Evolutionary conservation across 2,113 vertebrate genomes (phyloP).

Genomic region (Plectropomus leopardus): DNA sequence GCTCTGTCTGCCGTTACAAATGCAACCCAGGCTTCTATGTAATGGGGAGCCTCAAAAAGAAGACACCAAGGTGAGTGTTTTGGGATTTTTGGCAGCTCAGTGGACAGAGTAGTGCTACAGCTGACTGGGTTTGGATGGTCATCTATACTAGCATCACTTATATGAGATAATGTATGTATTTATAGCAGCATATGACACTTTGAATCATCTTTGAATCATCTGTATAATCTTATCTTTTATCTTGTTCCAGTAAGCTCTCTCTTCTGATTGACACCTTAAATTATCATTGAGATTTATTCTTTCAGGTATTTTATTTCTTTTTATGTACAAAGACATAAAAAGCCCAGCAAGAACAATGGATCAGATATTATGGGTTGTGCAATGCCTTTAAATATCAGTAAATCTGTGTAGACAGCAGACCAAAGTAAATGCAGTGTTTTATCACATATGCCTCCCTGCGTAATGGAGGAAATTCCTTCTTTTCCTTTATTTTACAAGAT

Average conservation of each 20-base stretch:
- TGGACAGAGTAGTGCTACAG: neutral
- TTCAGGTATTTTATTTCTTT: neutral
- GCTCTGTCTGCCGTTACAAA: constrained; percentile 90
- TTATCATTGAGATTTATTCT: neutral
- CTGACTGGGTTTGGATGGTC: neutral
- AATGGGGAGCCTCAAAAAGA: constrained; percentile 72
- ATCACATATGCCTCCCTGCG: constrained; percentile 32
- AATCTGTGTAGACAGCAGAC: constrained; percentile 23
- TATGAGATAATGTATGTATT: neutral
- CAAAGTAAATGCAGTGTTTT: constrained; percentile 48
- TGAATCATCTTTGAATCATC: too few species aligned
- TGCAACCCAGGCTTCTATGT: constrained; percentile 93
- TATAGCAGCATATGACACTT: neutral
- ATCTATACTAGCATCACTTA: neutral
- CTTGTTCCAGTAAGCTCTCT: neutral
- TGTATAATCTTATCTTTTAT: neutral
- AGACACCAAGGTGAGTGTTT: constrained; percentile 86
- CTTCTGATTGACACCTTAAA: constrained; percentile 3
- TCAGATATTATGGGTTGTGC: neutral
- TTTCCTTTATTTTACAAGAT: constrained; percentile 64
- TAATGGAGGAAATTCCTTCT: constrained; percentile 61
- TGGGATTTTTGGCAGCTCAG: neutral
- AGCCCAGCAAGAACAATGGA: neutral
- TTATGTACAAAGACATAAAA: neutral
- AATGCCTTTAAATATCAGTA: neutral